These are phyloP conservation scores for Patella caerulea DNA, from an alignment of 2,888 invertebrate genomes.

Conservation along the genomic window DNA sequence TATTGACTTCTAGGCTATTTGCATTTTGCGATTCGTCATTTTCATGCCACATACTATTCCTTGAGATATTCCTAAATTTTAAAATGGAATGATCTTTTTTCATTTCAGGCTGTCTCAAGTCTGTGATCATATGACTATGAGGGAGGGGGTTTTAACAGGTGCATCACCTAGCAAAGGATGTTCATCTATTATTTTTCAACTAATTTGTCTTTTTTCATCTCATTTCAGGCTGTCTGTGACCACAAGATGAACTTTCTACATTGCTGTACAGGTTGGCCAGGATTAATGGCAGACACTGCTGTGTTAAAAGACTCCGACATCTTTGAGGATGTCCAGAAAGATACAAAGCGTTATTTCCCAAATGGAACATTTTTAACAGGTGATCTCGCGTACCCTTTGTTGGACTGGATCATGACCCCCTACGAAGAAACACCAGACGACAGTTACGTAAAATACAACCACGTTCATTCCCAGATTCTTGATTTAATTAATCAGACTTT, in stretches of 20 bases:
- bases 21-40: too few species aligned
- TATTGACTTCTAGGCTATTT: too few species aligned
- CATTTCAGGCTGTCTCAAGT: too few species aligned
- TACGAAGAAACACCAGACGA: slow-evolving; percentile 16
- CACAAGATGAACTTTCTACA: slow-evolving; percentile 31
- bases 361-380: slow-evolving; percentile 26
- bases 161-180: too few species aligned
- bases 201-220: neutral
- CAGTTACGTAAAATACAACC: slow-evolving; percentile 25
- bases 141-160: too few species aligned
- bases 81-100: too few species aligned
- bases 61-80: too few species aligned
- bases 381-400: slow-evolving; percentile 25
- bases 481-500: neutral
- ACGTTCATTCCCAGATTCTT: slow-evolving; percentile 6
- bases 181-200: too few species aligned
- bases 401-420: slow-evolving; percentile 32
- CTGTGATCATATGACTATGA: too few species aligned
- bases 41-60: too few species aligned
- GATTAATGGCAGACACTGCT: slow-evolving; percentile 26
- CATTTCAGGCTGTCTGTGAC: slow-evolving; percentile 32
- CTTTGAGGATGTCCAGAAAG: slow-evolving; percentile 18
- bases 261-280: slow-evolving; percentile 36
- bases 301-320: slow-evolving; percentile 32
- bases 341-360: slow-evolving; percentile 23